Evolutionary conservation across 1,140 invertebrate species (phyloP), one percentile per base, ranked within the genome.

Genomic region (Halictus rubicundus): DNA sequence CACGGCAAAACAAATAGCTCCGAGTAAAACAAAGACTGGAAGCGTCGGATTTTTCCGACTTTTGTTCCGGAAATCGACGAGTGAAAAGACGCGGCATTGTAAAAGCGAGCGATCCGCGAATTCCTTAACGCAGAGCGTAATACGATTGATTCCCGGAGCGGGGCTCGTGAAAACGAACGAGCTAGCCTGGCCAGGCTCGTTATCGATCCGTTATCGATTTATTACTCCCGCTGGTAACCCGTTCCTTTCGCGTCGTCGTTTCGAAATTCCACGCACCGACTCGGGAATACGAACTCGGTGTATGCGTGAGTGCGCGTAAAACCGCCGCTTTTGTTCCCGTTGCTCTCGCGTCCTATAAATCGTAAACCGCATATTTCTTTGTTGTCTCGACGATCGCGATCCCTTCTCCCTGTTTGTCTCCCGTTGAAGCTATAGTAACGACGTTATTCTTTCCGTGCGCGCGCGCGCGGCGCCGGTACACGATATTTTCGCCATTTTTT

Each of bases 161-260:
- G 16, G 12, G 32, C 9, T 25, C 39, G 25, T 9, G 25, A 32
- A 14, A 73, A 73, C 42, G 59, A 49, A 23, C 68, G 42, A 46
- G 10, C 42, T 9, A 61, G 42, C 19, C 10, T 21, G 14, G 42
- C 21, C 16, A 65, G 27, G 42, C 57, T 70, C 37, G 63, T 83
- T 78, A 78, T 82, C 80, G 73, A 83, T 82, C 57, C 66, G 74
- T 78, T 72, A 82, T 78, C 80, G 74, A 78, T 83, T 72, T 83
- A 83, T 83, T 57, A 57, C 14, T 14, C 16, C 16, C 37, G 52
- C 37, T 61, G 21, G 19, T 52, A 52, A 5, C 2, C 10, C 49
- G 19, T 66, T 75, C 27, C n/a, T 3, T 57, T 37, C 42, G 37
- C 42, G 42, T 46, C 42, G 42, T 46, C 42, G 42, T 39, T 68